Conservation (phyloP, 2,113 vertebrate species). For the Otolemur garnettii region DNA sequence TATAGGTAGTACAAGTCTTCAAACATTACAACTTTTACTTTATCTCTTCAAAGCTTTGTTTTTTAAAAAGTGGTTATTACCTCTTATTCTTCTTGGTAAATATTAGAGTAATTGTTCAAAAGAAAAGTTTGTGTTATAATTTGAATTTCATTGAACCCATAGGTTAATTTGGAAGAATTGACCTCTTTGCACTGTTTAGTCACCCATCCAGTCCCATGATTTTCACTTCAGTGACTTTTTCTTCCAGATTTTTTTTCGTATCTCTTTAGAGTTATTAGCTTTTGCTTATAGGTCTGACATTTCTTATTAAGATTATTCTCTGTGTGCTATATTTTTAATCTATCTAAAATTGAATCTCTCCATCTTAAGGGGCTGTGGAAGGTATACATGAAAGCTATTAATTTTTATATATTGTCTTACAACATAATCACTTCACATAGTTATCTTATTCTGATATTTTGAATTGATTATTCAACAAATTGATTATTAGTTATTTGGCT, state of each 20-base stretch:
- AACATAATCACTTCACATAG: background rate
- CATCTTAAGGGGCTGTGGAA: background rate
- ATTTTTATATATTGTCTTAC: background rate
- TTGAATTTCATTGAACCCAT: background rate
- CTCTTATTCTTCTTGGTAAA: background rate
- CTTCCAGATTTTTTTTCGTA: background rate
- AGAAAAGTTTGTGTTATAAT: constrained; percentile 11
- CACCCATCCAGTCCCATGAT: background rate
- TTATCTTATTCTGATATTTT: constrained; percentile 24
- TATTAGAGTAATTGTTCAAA: constrained; percentile 48
- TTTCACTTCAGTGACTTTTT: background rate
- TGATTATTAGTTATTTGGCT: background rate
- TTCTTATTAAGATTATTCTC: constrained; percentile 27
- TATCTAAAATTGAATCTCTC: constrained; percentile 30
- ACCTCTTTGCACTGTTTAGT: background rate
- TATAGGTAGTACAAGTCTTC: background rate
- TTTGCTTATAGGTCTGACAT: background rate
- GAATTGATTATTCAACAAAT: background rate
- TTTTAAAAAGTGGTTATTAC: background rate
- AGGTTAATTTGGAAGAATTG: constrained; percentile 46
- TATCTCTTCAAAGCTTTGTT: background rate
- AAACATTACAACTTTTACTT: background rate
- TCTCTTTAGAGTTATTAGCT: background rate
- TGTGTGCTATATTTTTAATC: background rate
- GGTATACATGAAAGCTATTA: background rate